Evolutionary conservation across 2,113 vertebrate species (phyloP), one percentile per base, ranked within the genome.

Genomic region (Brachyhypopomus occidentalis): DNA sequence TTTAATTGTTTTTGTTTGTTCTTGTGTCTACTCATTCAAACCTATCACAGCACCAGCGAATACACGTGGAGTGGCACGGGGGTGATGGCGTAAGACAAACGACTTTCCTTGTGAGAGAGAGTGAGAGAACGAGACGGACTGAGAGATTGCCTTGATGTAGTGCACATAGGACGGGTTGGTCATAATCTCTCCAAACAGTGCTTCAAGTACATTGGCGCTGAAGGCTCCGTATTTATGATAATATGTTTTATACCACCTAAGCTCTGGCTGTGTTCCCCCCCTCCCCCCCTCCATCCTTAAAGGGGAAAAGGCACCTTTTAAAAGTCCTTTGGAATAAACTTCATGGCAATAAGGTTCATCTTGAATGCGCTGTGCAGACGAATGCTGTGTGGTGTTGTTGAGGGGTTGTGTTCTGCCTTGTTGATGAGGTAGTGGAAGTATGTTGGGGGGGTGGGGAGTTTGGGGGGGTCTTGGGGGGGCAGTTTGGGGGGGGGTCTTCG

Each of bases 161-260:
- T 41, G 34, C 38, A 34, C 66, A 70, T 4, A 22, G 34, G 34
- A 69, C 20, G 19, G 38, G 66, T 12, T 41, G 36, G 19, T 70
- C 66, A 70, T 70, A 70, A 70, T 70, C 66, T 41, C n/a, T 41
- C 5, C 20, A 11, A 70, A 70, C n/a, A 38, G 66, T 38, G n/a
- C 38, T 70, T 70, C 20, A n/a, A 70, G 66, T 22, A 41, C 34
- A 70, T 70, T 70, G 66, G 66, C 66, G 41, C 66, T 20, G 36
- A 23, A 41, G 20, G 66, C 66, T 5, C 38, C n/a, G 36, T 22
- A 22, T 70, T 70, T 70, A 70, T 70, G 66, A 20, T 41, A 70
- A 70, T 70, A 41, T 34, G 66, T 41, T 38, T 22, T 70, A 38
- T 22, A 9, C 66, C 36, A 22, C 19, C 9, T 70, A 70, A 70